Percentiles rank a stretch among this genome's conserved stretches.
Evolutionary conservation across 2,888 invertebrate genomes (phyloP).

Genomic region (Ptilodon capucinus): DNA sequence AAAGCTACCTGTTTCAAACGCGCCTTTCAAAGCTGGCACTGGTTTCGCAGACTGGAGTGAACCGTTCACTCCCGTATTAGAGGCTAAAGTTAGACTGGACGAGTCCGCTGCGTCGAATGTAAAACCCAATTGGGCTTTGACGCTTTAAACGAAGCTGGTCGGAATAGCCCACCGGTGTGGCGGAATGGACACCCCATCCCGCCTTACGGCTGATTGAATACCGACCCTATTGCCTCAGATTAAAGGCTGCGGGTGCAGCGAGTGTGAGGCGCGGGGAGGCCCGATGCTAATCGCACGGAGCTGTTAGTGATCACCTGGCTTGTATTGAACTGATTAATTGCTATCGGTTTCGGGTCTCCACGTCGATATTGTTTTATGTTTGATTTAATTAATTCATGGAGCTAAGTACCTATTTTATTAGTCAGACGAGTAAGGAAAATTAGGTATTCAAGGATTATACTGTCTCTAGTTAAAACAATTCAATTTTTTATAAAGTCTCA

Average conservation of each 20-base stretch:
- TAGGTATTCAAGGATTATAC: too few species aligned
- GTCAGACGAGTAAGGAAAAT: too few species aligned
- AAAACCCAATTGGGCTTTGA: conserved; percentile 76
- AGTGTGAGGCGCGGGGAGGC: conserved; percentile 32
- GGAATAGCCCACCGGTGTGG: conserved; percentile 59
- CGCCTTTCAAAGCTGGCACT: conserved; percentile 21
- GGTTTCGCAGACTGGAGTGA: conserved; percentile 30
- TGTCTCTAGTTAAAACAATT: too few species aligned
- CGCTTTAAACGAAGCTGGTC: conserved; percentile 68
- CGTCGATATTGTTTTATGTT: conserved; percentile 52
- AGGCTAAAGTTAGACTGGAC: conserved; percentile 70
- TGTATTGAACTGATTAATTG: conserved; percentile 74
- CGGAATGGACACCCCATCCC: conserved; percentile 24
- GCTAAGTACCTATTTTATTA: not conserved
- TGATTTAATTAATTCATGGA: conserved; percentile 45
- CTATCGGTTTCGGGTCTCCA: conserved; percentile 50
- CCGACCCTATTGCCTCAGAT: conserved; percentile 25
- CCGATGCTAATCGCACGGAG: conserved; percentile 67
- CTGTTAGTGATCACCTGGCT: conserved; percentile 74
- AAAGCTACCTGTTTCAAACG: too few species aligned
- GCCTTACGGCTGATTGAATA: conserved; percentile 18
- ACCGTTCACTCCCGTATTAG: conserved; percentile 42
- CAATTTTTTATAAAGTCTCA: too few species aligned
- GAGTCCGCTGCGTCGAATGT: conserved; percentile 64
- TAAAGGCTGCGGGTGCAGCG: conserved; percentile 4